Conservation (phyloP, 2,797 vertebrate species). For the Calcarius lapponicus region DNA sequence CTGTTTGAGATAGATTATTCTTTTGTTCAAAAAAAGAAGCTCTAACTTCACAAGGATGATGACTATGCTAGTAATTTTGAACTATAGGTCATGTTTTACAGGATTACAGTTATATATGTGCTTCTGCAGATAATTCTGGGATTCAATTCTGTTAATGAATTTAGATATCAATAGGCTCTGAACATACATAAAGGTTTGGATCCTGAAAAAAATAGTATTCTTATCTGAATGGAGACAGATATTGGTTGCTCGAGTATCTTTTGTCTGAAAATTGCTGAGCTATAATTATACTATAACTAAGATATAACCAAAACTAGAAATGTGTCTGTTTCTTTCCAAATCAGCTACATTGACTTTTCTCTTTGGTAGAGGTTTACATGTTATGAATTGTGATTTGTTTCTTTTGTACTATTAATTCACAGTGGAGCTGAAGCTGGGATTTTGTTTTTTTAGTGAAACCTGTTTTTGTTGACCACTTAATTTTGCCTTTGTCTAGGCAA, state of each 20-base stretch:
- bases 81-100: neutral
- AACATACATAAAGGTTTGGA: neutral
- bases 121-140: neutral
- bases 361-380: neutral
- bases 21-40: neutral
- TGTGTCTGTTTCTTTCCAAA: neutral
- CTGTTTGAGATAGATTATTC: neutral
- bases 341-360: neutral
- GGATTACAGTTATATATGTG: neutral
- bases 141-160: neutral
- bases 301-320: neutral
- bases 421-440: neutral
- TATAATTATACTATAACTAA: neutral
- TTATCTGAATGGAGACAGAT: neutral
- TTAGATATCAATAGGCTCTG: neutral
- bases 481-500: neutral
- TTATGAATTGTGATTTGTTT: neutral
- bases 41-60: neutral
- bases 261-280: neutral
- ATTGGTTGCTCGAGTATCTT: neutral
- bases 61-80: neutral
- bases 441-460: neutral
- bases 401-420: neutral
- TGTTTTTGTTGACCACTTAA: neutral
- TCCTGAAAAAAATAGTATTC: neutral